Evolutionary conservation across 2,797 vertebrate species (phyloP).

Genomic region (Sus cebifrons): DNA sequence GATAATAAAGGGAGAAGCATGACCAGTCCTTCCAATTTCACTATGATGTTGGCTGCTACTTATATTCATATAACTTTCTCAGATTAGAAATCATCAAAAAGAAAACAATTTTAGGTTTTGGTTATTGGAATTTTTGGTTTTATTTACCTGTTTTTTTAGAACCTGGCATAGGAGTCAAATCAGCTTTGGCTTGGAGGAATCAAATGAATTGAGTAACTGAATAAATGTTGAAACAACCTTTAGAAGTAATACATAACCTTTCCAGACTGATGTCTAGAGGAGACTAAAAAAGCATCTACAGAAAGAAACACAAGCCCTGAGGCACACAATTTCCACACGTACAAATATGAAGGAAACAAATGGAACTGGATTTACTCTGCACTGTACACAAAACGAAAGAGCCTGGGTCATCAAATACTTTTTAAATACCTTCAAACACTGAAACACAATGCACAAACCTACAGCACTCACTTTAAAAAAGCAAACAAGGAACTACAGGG

Average conservation of each 20-base stretch:
- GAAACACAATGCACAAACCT: constrained; percentile 77
- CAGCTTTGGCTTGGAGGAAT: constrained; percentile 21
- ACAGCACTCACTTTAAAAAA: constrained; percentile 79
- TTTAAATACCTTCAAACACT: constrained; percentile 52
- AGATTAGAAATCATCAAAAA: constrained; percentile 67
- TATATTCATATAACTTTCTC: constrained; percentile 44
- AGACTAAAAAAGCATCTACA: constrained; percentile 45
- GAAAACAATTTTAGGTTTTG: constrained; percentile 31
- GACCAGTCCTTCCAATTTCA: constrained; percentile 7
- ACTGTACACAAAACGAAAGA: constrained; percentile 59
- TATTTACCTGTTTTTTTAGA: constrained; percentile 5
- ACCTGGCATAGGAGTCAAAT: constrained; percentile 40
- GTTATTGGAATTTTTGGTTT: not conserved
- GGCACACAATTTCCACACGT: constrained; percentile 8
- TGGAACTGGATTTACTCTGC: constrained; percentile 47
- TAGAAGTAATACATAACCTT: constrained; percentile 61
- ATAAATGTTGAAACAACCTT: constrained; percentile 62
- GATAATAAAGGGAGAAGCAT: not conserved
- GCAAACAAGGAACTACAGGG: constrained; percentile 81
- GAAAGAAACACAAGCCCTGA: constrained; percentile 22
- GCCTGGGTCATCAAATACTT: constrained; percentile 51
- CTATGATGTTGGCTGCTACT: constrained; percentile 33
- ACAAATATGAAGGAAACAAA: constrained; percentile 3
- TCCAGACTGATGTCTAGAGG: constrained; percentile 29
- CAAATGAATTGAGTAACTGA: constrained; percentile 50